Base-by-base conservation (phyloP, 2,888 invertebrate genomes). In the Pelosia muscerda region DNA sequence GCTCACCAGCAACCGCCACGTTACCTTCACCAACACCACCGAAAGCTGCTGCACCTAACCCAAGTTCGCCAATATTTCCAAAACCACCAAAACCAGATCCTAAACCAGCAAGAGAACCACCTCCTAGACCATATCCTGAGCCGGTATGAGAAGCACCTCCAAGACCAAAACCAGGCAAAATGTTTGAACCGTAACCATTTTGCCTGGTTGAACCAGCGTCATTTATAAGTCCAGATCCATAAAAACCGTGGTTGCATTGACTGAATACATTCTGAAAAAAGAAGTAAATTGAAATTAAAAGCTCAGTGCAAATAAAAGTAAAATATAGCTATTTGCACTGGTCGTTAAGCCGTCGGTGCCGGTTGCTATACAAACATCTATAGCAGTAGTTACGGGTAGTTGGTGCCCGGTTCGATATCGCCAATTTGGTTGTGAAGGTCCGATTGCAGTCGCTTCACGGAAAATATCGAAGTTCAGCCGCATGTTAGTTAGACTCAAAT, bases 1-100 rank as follows among this genome's bases (percentile, higher is more conserved):
- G 73, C 66, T 85, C 81, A 11, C 84, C 84, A 19, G 72, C 72
- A 26, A 83, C 83, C 4, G 73, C 78, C 10, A 84, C 71, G 68
- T 83, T 79, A 42, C 81, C 82, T 54, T 77, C 70, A 31, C 70
- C 70, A n/a, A 38, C 60, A 23, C 64, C 67, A 28, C 66, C 66
- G 56, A 63, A 70, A 1, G 54, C 42, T 19, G 19, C 42, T 25
- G n/a, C n/a, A 38, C 60, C 42, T 5, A 9, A 26, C 25, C 60
- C 60, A 26, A 42, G 10, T 19, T 26, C 60, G 11, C n/a, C 42
- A 60, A 5, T 25, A 10, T 38, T 38, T 26, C 42, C 42, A 42
- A 26, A 19, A 25, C 28, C 10, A 15, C 62, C 53, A n/a, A 5
- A 26, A 15, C 4, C 26, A 6, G 22, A 23, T 19, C 55, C 60